Evolutionary conservation across 2,888 invertebrate species (phyloP).

Genomic region (Morpho achilles): DNA sequence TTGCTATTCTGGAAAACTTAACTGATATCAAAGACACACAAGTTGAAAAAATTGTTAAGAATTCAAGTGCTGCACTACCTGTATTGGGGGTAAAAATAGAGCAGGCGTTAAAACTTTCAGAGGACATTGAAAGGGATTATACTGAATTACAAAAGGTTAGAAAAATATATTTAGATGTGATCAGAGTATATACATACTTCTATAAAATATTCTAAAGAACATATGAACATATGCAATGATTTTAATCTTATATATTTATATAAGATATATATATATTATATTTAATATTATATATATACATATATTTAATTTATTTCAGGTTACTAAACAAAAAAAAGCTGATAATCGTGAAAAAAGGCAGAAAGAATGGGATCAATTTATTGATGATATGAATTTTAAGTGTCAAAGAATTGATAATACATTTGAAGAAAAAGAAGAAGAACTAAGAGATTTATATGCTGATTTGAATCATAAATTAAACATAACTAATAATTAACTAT

Average conservation of each 20-base stretch:
- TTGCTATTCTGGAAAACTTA: conserved; percentile 86
- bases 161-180: conserved; percentile 27
- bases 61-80: conserved; percentile 80
- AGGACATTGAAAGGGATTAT: conserved; percentile 81
- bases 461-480: conserved; percentile 87
- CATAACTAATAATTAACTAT: conserved; percentile 64
- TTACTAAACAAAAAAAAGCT: conserved; percentile 35
- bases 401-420: conserved; percentile 87
- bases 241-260: background rate
- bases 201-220: too few species aligned
- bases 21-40: conserved; percentile 88
- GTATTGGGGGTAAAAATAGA: conserved; percentile 82
- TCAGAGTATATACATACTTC: too few species aligned
- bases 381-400: conserved; percentile 87
- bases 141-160: conserved; percentile 74
- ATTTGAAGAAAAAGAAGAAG: conserved; percentile 88
- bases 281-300: background rate
- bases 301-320: conserved; percentile 4
- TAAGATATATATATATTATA: too few species aligned
- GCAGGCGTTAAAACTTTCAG: conserved; percentile 81
- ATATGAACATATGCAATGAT: background rate
- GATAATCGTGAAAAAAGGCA: conserved; percentile 55
- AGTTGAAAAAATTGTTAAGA: conserved; percentile 82
- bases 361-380: conserved; percentile 85
- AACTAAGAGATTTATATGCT: conserved; percentile 85